Percentiles rank a stretch among this genome's conserved stretches.
phyloP scores from a whole-genome alignment of 2,113 vertebrate species.

The Thryonomys swinderianus region DNA sequence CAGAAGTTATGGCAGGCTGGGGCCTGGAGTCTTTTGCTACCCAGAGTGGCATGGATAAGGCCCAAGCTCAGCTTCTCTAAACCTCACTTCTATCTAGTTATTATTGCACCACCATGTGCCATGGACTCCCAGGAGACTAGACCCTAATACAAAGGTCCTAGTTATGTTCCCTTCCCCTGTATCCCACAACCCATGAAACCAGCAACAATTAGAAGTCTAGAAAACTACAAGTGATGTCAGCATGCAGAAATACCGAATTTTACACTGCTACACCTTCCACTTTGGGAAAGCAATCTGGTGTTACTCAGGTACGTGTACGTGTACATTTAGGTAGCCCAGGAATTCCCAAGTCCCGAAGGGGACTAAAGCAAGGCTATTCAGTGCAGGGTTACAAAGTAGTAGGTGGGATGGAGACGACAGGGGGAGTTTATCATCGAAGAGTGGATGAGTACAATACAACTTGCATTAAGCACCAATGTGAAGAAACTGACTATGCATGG shows the following conservation, averaged over 20 bases:
- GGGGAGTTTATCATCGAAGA: background rate
- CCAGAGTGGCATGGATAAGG: no score
- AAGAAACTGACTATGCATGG: background rate
- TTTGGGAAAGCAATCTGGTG: background rate
- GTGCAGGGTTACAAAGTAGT: background rate
- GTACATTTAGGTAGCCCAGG: background rate
- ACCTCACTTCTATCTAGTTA: no score
- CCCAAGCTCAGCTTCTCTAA: no score
- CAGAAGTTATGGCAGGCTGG: no score
- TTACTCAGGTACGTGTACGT: background rate
- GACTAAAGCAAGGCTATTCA: background rate
- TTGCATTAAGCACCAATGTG: background rate
- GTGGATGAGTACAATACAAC: background rate
- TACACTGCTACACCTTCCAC: background rate
- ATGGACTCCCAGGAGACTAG: no score
- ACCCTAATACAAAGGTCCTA: no score
- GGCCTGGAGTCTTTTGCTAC: no score
- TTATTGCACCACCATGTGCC: no score
- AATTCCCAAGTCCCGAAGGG: background rate
- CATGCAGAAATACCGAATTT: background rate
- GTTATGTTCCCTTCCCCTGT: no score
- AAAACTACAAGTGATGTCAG: background rate
- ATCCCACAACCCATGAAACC: background rate
- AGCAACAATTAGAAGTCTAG: conserved; percentile 10
- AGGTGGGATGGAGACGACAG: background rate